phyloP scores from a whole-genome alignment of 2,113 vertebrate species.

The Xyrauchen texanus region DNA sequence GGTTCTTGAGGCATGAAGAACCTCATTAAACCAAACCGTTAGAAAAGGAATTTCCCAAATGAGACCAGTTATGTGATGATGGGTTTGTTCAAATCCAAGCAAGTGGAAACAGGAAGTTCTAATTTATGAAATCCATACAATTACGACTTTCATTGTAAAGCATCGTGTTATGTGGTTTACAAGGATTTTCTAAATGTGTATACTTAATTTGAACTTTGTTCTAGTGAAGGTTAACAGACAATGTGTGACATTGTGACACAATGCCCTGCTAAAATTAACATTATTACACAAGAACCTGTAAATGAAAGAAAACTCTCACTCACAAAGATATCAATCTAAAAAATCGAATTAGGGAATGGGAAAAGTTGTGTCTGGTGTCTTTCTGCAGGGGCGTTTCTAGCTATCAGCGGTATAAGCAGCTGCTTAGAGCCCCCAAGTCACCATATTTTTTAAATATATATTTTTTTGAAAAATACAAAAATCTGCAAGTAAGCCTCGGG shows the following conservation, averaged over 20 bases:
- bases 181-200: conserved; percentile 12
- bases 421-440: too few relatives aligned
- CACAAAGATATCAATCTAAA: conserved; percentile 19
- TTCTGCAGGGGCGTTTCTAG: background rate
- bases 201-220: conserved; percentile 38
- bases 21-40: too few relatives aligned
- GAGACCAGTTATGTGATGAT: too few relatives aligned
- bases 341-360: background rate
- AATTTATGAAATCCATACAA: too few relatives aligned
- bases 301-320: conserved; percentile 20
- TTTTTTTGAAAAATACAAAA: too few relatives aligned
- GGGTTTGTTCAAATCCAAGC: too few relatives aligned
- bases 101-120: too few relatives aligned
- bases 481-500: too few relatives aligned
- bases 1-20: too few relatives aligned
- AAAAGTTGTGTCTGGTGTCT: conserved; percentile 22
- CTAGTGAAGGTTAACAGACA: conserved; percentile 19
- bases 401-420: background rate
- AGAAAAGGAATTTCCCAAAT: too few relatives aligned
- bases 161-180: background rate
- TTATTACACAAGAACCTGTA: conserved; percentile 45
- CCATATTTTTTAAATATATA: too few relatives aligned
- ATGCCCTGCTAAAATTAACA: conserved; percentile 45
- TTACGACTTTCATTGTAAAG: background rate
- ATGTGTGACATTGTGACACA: conserved; percentile 22